Conservation (phyloP, 2,113 vertebrate genomes). For the Aldabrachelys gigantea region DNA sequence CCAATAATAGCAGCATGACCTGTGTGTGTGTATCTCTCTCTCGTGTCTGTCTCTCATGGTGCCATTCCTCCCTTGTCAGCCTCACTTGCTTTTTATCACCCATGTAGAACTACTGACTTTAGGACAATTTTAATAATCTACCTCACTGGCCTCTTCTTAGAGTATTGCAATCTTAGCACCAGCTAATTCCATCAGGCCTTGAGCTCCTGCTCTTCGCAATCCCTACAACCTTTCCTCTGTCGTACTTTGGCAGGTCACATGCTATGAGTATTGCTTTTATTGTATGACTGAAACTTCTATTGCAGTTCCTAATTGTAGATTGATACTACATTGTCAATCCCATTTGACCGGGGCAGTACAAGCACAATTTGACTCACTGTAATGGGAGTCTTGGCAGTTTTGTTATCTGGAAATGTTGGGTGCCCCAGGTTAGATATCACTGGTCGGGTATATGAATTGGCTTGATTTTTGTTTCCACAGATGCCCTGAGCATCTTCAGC, state of each 20-base stretch:
- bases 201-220: neutral
- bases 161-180: neutral
- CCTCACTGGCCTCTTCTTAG: rapidly evolving
- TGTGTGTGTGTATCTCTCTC: neutral
- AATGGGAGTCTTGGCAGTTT: neutral
- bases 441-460: neutral
- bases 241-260: neutral
- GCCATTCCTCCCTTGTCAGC: neutral
- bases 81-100: rapidly evolving
- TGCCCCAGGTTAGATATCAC: neutral
- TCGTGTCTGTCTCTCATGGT: neutral
- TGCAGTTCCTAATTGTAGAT: neutral
- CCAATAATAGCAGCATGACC: neutral
- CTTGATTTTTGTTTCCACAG: neutral
- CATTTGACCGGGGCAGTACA: neutral
- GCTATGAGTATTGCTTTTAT: neutral
- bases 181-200: neutral
- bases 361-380: rapidly evolving
- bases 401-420: rapidly evolving
- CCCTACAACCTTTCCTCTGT: neutral
- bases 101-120: neutral
- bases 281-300: neutral
- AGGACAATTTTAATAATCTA: neutral
- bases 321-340: neutral
- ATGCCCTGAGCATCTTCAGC: neutral